phyloP scores from a whole-genome alignment of 2,113 vertebrate species.

The Perccottus glenii region DNA sequence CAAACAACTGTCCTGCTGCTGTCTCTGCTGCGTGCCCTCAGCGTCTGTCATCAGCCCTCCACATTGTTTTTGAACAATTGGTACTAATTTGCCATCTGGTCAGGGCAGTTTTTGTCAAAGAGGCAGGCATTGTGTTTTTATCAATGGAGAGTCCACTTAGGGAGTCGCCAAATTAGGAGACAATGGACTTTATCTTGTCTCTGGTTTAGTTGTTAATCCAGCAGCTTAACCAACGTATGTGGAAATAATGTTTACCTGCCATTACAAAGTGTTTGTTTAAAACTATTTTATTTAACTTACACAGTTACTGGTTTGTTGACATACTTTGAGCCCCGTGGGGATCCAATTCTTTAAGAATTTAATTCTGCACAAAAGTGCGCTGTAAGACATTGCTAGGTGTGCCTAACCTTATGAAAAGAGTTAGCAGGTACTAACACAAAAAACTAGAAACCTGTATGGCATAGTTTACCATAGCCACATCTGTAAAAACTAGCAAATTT shows the following conservation, averaged over 20 bases:
- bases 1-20: conserved; percentile 56
- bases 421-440: too few species aligned
- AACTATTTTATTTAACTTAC: not conserved
- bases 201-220: conserved; percentile 56
- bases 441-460: too few species aligned
- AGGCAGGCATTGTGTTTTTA: conserved; percentile 70
- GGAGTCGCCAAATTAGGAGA: conserved; percentile 64
- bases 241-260: conserved; percentile 4
- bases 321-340: too few species aligned
- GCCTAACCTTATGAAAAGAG: too few species aligned
- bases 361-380: too few species aligned
- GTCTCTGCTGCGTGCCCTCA: conserved; percentile 39
- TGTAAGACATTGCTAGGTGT: too few species aligned
- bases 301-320: not conserved
- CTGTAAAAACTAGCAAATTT: too few species aligned
- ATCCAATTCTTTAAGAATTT: too few species aligned
- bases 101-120: conserved; percentile 66
- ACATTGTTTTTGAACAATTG: conserved; percentile 81
- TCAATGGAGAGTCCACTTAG: conserved; percentile 74
- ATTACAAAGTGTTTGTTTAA: not conserved
- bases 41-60: conserved; percentile 73
- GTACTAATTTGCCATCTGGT: conserved; percentile 83
- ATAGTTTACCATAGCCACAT: too few species aligned
- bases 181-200: conserved; percentile 63
- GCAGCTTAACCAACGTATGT: conserved; percentile 17